Evolutionary conservation across 2,797 vertebrate species (phyloP).

Genomic region (Rachycentron canadum): DNA sequence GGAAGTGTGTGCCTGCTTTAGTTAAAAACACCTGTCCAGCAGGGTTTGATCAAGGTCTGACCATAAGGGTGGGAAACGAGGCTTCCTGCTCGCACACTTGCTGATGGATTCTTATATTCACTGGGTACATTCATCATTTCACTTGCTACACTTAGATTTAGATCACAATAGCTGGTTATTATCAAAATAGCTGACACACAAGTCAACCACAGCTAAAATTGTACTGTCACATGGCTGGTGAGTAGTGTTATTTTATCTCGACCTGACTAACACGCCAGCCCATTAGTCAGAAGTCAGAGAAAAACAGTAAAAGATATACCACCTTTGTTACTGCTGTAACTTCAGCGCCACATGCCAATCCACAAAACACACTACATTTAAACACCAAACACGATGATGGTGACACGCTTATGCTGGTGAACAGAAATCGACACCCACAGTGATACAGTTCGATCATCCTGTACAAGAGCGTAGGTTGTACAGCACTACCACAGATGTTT

Average conservation of each 20-base stretch:
- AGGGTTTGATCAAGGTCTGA: constrained; percentile 67
- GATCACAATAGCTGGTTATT: constrained; percentile 48
- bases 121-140: constrained; percentile 57
- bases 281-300: constrained; percentile 31
- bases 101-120: constrained; percentile 41
- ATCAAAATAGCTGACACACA: constrained; percentile 46
- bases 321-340: constrained; percentile 5
- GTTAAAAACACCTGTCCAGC: constrained; percentile 74
- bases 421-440: constrained; percentile 40
- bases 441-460: constrained; percentile 30
- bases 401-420: constrained; percentile 42
- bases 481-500: constrained; percentile 63
- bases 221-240: constrained; percentile 19
- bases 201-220: constrained; percentile 23
- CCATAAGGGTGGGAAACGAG: constrained; percentile 21
- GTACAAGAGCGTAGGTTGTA: constrained; percentile 28
- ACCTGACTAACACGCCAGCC: constrained; percentile 42
- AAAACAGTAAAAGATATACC: constrained; percentile 26
- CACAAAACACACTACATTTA: constrained; percentile 2
- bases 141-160: constrained; percentile 48
- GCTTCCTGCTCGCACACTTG: constrained; percentile 22
- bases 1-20: constrained; percentile 29
- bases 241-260: constrained; percentile 34
- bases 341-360: constrained; percentile 6
- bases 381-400: constrained; percentile 17